Conservation (phyloP, 1,140 invertebrate species). For the Ladona fulva region DNA sequence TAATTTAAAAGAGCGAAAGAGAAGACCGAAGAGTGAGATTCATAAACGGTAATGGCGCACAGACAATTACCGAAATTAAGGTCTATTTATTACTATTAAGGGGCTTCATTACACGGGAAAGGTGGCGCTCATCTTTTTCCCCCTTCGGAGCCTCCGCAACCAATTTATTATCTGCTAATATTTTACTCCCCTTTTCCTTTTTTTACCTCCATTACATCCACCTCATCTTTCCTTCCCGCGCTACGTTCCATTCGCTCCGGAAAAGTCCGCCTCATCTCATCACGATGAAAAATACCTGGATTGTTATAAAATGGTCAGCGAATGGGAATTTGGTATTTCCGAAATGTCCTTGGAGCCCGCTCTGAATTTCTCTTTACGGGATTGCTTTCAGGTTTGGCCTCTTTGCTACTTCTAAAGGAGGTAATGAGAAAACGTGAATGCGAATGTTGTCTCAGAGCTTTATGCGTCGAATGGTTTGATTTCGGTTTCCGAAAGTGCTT, state of each 20-base stretch:
- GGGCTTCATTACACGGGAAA: neutral
- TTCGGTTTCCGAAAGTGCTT: no score
- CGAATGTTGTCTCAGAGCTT: no score
- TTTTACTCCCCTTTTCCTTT: neutral
- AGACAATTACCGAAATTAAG: slow-evolving; percentile 5
- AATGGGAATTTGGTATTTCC: no score
- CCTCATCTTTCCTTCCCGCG: neutral
- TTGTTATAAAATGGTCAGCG: no score
- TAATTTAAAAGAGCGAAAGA: neutral
- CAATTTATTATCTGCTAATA: neutral
- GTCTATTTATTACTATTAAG: slow-evolving; percentile 10
- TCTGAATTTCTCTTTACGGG: no score
- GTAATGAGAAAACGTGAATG: no score
- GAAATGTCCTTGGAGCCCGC: no score
- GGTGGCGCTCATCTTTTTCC: neutral
- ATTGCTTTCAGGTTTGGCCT: no score
- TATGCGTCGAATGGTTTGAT: no score
- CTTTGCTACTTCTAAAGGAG: no score
- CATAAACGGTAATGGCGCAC: slow-evolving; percentile 1
- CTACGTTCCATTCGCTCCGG: no score
- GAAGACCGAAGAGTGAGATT: neutral
- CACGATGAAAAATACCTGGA: neutral
- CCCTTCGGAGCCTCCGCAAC: neutral
- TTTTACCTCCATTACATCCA: neutral
- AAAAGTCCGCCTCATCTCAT: neutral